phyloP scores from a whole-genome alignment of 1,140 invertebrate species.

The Conus betulinus region DNA sequence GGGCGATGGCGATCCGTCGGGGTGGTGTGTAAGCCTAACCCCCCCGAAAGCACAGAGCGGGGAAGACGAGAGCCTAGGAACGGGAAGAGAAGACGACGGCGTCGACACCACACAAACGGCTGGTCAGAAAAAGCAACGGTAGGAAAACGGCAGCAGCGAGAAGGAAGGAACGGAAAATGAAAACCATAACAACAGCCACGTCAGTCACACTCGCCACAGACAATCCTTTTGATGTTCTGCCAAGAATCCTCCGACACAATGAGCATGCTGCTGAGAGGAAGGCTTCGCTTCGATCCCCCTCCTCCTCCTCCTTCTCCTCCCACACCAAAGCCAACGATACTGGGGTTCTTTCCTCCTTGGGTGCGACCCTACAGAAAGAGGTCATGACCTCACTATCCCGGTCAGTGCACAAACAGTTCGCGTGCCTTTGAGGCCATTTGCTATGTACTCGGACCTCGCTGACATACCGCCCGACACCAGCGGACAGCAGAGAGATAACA shows the following conservation, averaged over 20 bases:
- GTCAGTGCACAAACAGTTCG: not conserved
- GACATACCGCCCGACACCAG: not conserved
- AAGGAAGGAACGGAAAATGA: not conserved
- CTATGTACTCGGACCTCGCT: not conserved
- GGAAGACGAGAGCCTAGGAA: no score
- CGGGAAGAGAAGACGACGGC: not conserved
- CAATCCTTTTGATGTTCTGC: not conserved
- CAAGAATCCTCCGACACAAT: not conserved
- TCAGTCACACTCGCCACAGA: not conserved
- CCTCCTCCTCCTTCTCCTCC: not conserved
- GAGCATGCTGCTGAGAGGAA: not conserved
- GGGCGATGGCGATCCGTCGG: slow-evolving; percentile 40
- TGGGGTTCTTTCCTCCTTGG: no score
- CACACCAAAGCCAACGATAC: not conserved
- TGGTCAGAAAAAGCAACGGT: not conserved
- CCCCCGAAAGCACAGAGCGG: not conserved
- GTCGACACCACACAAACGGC: not conserved
- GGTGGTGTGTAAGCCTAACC: slow-evolving; percentile 30
- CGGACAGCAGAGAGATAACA: no score
- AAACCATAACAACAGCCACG: not conserved
- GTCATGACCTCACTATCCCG: not conserved
- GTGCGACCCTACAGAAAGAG: no score
- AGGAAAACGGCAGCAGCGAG: not conserved
- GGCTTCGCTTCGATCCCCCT: not conserved
- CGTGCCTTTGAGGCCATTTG: not conserved